Evolutionary conservation across 2,888 invertebrate species (phyloP), one percentile per base, ranked within the genome.

Genomic region (Alloscopus bannaensis): DNA sequence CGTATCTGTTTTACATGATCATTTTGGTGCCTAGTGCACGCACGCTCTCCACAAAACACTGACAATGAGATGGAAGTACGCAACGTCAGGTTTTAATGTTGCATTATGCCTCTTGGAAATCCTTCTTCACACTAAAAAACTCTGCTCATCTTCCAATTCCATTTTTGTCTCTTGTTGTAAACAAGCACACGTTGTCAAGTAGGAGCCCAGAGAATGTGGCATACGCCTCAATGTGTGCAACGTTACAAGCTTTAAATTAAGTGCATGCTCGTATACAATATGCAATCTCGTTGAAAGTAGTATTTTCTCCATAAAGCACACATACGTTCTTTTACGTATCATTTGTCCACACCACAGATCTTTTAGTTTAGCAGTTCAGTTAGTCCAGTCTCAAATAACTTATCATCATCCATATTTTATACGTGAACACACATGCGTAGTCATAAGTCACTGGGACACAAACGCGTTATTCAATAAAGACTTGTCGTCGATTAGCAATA

Each of bases 381-480:
- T 69, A 59, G 70, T 60, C 52, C 40, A 72, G 55, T 26, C 62
- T 62, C 29, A 52, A 11, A 31, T 52, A 72, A 40, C 72, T 72
- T 72, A 72, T 70, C 70, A 70, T n/a, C 47, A 47, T 11, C 31
- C 62, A 40, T 40, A 52, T 62, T 24, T 62, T 26, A 42, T 64
- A 36, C 52, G 52, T 60, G 45, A 59, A 59, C 60, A 72, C 29
- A 55, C 62, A 60, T 36, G 8, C 2, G 3, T 20, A 42, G 8
- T 36, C 36, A n/a, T 13, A 36, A 8, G 36, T 42, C 13, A 42
- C 2, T 16, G 13, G 13, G 22, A 47, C 69, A 42, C 57, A 52
- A 50, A 45, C 47, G 42, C 36, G 36, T 26, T 57, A 40, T 47
- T 42, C 52, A 22, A 26, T 28, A 28, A 18, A n/a, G n/a, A n/a